A percentile compares a stretch with the other conserved stretches of the same genome.
These are phyloP conservation scores for Gymnarchus niloticus DNA, from an alignment of 2,113 vertebrate genomes.

Conservation along the genomic window DNA sequence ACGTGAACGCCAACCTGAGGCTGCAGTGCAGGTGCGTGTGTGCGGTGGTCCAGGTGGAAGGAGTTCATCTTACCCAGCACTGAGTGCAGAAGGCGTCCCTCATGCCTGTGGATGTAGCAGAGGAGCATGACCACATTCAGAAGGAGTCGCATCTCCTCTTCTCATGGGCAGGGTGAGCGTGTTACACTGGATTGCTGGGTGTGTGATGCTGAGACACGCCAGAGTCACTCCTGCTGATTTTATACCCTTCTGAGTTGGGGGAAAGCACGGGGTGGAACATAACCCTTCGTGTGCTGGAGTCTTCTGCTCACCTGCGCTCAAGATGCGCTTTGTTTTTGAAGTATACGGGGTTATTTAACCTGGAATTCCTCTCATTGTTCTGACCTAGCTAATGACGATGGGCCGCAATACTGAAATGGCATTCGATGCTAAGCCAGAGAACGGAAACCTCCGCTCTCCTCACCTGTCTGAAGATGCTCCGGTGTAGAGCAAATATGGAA, in stretches of 20 bases:
- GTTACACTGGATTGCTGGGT: conserved; percentile 11
- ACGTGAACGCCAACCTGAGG: background rate
- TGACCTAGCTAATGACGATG: conserved; percentile 52
- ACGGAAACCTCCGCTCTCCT: background rate
- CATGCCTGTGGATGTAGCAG: conserved; percentile 48
- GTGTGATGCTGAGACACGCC: conserved; percentile 53
- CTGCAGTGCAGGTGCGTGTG: background rate
- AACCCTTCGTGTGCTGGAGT: conserved; percentile 50
- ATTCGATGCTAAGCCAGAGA: conserved; percentile 18
- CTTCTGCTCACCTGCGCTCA: conserved; percentile 44
- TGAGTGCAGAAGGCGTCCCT: conserved; percentile 44
- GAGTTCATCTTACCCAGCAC: conserved; percentile 48
- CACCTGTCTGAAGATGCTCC: conserved; percentile 32
- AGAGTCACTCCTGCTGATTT: conserved; percentile 55
- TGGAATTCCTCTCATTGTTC: conserved; percentile 50
- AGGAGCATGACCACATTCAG: conserved; percentile 54
- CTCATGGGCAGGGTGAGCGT: conserved; percentile 18
- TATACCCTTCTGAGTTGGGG: conserved; percentile 54
- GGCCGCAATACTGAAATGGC: conserved; percentile 25
- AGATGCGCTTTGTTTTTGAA: background rate
- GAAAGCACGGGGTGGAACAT: conserved; percentile 43
- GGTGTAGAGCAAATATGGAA: background rate
- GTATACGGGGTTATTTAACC: conserved; percentile 31
- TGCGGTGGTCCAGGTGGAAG: background rate
- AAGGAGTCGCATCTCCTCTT: conserved; percentile 46